Evolutionary conservation across 2,797 vertebrate genomes (phyloP), one percentile per base, ranked within the genome.

Genomic region (Eremophila alpestris): DNA sequence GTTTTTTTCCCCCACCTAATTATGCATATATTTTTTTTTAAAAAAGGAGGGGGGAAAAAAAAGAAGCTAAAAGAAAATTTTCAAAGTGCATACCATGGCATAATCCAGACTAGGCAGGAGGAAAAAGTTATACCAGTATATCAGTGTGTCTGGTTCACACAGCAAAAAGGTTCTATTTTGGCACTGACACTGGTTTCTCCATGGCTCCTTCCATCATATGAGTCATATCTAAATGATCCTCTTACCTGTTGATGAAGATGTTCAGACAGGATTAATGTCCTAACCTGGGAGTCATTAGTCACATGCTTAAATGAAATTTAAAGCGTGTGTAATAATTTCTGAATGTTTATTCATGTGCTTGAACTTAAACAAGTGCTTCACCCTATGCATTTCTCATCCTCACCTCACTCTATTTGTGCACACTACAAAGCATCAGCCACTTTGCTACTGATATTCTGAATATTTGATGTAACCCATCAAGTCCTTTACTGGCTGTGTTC

Each of bases 131-230:
- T 16, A 41, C 23, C 5, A 17, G 22, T 45, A 40, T 69, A 40
- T 87, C 71, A 55, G 7, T 2, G 9, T 38, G 26, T 30, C 63
- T 41, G 49, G 26, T 41, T 89, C 78, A 71, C 38, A 38, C 27
- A 80, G n/a, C 21, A 49, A 34, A 89, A 90, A 68, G 64, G 30
- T 80, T 90, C 36, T 68, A 29, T 87, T 90, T 87, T 89, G 45
- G 29, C 45, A 41, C 45, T 55, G 74, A 36, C 36, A 51, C 41
- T 84, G 68, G 80, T 34, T 86, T 86, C 54, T 83, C 75, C 59
- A 52, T 14, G 55, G 64, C n/a, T 93, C 46, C 74, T 93, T 80
- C 52, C 40, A 40, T 80, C 23, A 40, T 30, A 48, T 83, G 60
- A 85, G n/a, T 93, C 84, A 77, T 11, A 22, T 58, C 30, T 23